Conservation (phyloP, 2,888 invertebrate species). For the Malacosoma neustria region DNA sequence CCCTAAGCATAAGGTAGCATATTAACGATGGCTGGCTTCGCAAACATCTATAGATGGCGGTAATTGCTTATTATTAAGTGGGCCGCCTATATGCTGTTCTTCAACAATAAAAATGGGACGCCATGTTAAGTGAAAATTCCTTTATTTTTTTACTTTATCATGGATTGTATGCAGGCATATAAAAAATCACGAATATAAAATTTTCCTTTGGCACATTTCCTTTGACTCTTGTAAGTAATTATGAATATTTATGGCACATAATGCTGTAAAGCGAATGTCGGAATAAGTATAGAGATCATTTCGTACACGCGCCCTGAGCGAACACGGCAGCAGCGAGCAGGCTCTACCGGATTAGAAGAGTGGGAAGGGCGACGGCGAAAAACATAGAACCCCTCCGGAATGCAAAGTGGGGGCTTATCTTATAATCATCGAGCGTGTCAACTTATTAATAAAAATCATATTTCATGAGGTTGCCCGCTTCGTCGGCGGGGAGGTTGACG, state of each 20-base stretch:
- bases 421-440: conserved; percentile 75
- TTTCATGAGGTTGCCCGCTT: conserved; percentile 54
- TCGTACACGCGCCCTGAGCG: conserved; percentile 25
- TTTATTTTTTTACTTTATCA: too few species aligned
- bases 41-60: too few species aligned
- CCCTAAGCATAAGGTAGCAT: too few species aligned
- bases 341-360: conserved; percentile 51
- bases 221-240: background rate
- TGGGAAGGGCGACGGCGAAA: conserved; percentile 42
- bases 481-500: conserved; percentile 2
- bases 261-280: background rate
- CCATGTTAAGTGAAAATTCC: too few species aligned
- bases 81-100: too few species aligned
- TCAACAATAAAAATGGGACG: too few species aligned
- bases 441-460: conserved; percentile 76
- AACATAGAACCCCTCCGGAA: conserved; percentile 63
- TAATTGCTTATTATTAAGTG: too few species aligned
- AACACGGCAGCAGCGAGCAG: conserved; percentile 27
- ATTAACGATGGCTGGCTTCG: too few species aligned
- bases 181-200: too few species aligned
- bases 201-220: background rate
- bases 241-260: background rate
- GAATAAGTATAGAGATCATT: conserved; percentile 29
- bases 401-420: conserved; percentile 74
- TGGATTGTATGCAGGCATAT: too few species aligned